Evolutionary conservation across 37 sponge, comb jelly and placozoan genomes (phyloP).

Genomic region (Agelas oroides): DNA sequence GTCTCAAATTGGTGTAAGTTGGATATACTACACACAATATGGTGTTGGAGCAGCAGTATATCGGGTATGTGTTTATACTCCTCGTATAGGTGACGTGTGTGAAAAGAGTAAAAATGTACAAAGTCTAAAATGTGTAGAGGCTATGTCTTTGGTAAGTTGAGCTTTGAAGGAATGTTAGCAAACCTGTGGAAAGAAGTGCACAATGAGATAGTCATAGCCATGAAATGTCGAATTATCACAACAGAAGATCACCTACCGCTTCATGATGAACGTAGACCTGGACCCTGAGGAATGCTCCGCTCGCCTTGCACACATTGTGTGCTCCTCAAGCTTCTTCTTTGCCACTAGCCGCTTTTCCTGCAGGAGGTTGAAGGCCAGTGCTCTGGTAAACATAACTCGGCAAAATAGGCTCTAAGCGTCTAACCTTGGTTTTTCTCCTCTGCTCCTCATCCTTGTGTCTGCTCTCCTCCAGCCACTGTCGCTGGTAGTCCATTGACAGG

Average conservation of each 20-base stretch:
- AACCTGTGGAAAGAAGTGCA: conserved; percentile 25
- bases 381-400: neutral
- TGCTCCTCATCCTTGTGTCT: conserved; percentile 1
- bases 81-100: too few relatives aligned
- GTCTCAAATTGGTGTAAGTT: too few relatives aligned
- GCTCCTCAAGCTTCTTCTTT: conserved; percentile 38
- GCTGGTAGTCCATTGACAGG: conserved; percentile 57
- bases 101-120: too few relatives aligned
- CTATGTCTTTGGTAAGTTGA: conserved; percentile 31
- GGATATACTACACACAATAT: too few relatives aligned
- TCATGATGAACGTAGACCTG: conserved; percentile 44
- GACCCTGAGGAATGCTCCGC: neutral
- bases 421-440: conserved; percentile 20
- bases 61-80: too few relatives aligned
- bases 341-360: conserved; percentile 25
- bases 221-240: too few relatives aligned
- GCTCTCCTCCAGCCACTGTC: conserved; percentile 61
- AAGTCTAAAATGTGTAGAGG: too few relatives aligned
- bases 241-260: too few relatives aligned
- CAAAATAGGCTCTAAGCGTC: neutral
- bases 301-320: conserved; percentile 20
- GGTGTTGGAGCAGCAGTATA: too few relatives aligned
- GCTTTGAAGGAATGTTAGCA: conserved; percentile 28
- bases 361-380: too few relatives aligned
- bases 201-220: neutral